Percentiles rank a stretch among this genome's conserved stretches.
Conservation (phyloP, 2,113 vertebrate genomes). For the Helogale parvula region DNA sequence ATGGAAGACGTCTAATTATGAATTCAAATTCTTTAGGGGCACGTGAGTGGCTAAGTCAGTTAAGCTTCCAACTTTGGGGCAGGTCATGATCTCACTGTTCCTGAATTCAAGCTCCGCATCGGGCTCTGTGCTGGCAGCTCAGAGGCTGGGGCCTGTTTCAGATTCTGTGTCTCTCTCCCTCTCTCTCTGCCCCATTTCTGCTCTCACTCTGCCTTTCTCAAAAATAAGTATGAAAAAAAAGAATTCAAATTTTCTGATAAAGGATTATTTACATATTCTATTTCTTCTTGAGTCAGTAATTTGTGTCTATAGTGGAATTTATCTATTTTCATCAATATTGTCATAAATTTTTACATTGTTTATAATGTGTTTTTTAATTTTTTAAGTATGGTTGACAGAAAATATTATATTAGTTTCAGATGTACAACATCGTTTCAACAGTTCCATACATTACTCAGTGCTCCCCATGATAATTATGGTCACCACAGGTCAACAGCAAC, state of each 20-base stretch:
- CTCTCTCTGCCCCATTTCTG: no score
- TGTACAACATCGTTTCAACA: neutral
- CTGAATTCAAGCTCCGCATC: no score
- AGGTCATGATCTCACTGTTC: no score
- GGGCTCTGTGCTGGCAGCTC: no score
- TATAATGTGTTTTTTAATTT: neutral
- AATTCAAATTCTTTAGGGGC: neutral
- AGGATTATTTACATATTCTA: neutral
- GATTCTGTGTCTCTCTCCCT: no score
- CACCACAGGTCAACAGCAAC: neutral
- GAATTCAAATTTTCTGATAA: neutral
- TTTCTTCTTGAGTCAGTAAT: neutral
- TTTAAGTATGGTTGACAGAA: no score
- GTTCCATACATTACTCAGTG: neutral
- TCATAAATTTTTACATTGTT: neutral
- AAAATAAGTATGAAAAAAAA: no score
- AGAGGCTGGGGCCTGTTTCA: no score
- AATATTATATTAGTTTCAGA: neutral
- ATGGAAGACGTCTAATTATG: no score
- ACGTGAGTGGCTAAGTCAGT: no score
- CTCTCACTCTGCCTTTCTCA: no score
- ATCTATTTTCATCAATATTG: neutral
- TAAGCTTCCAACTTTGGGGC: no score
- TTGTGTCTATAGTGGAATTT: neutral
- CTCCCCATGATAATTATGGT: neutral